phyloP scores from a whole-genome alignment of 1,140 invertebrate genomes.

The Brachionus rotundiformis region DNA sequence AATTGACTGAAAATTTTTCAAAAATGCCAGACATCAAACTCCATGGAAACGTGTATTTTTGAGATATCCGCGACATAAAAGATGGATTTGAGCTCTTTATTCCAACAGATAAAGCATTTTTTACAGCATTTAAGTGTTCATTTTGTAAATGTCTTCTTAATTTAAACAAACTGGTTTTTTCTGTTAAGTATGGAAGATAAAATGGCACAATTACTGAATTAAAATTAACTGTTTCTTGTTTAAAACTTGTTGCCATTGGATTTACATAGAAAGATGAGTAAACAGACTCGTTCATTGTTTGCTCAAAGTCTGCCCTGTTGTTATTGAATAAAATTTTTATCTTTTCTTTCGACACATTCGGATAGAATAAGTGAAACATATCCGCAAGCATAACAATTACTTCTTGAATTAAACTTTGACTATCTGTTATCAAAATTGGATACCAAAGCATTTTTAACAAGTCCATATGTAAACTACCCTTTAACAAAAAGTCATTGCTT shows the following conservation, averaged over 20 bases:
- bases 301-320: neutral
- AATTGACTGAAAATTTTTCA: conserved; percentile 48
- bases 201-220: conserved; percentile 31
- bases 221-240: neutral
- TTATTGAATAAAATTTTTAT: conserved; percentile 9
- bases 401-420: neutral
- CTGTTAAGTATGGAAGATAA: conserved; percentile 17
- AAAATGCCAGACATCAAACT: conserved; percentile 5
- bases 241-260: neutral
- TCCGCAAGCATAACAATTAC: conserved; percentile 7
- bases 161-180: neutral
- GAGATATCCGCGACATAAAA: conserved; percentile 32
- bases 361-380: conserved; percentile 10
- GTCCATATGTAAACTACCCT: conserved; percentile 5
- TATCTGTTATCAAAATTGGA: conserved; percentile 40
- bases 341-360: conserved; percentile 29
- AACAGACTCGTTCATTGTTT: conserved; percentile 3
- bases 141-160: neutral
- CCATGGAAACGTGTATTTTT: conserved; percentile 50
- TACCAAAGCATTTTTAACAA: conserved; percentile 32
- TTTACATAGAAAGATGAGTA: conserved; percentile 25
- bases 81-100: neutral
- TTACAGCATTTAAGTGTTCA: neutral
- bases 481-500: conserved; percentile 22
- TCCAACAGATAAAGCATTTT: neutral